A percentile compares a stretch with the other conserved stretches of the same genome.
phyloP scores from a whole-genome alignment of 2,113 vertebrate species.

The Notothenia coriiceps region DNA sequence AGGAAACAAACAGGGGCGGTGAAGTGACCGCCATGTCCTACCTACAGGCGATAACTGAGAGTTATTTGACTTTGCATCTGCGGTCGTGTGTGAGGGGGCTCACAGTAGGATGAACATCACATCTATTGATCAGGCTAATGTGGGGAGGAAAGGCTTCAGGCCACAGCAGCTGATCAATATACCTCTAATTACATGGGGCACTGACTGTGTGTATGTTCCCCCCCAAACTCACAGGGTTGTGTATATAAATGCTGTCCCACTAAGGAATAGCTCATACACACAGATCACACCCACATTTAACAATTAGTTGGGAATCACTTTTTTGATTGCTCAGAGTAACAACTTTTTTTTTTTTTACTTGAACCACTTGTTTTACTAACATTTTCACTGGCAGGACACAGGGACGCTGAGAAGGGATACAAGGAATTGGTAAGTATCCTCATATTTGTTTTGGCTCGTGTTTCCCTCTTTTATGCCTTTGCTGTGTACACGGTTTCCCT shows the following conservation, averaged over 20 bases:
- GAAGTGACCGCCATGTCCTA: conserved; percentile 59
- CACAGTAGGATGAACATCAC: conserved; percentile 79
- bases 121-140: conserved; percentile 86
- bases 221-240: conserved; percentile 59
- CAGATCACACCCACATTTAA: conserved; percentile 24
- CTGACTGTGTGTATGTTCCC: conserved; percentile 51
- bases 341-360: not conserved
- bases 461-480: not conserved
- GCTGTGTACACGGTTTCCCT: not conserved
- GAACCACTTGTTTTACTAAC: not conserved
- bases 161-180: conserved; percentile 81
- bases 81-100: conserved; percentile 20
- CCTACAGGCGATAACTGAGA: conserved; percentile 66
- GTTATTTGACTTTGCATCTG: conserved; percentile 55
- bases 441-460: not conserved
- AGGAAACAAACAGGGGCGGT: conserved; percentile 14
- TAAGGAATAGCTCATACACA: conserved; percentile 44
- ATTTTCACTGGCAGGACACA: not conserved
- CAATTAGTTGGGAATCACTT: not conserved
- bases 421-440: conserved; percentile 52
- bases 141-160: conserved; percentile 83
- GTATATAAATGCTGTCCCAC: conserved; percentile 80
- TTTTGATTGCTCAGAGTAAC: not conserved
- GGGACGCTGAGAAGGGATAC: not conserved
- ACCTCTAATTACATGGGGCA: conserved; percentile 78